A percentile compares a stretch with the other conserved stretches of the same genome.
Conservation (phyloP, 2,888 invertebrate genomes). For the Apeira syringaria region DNA sequence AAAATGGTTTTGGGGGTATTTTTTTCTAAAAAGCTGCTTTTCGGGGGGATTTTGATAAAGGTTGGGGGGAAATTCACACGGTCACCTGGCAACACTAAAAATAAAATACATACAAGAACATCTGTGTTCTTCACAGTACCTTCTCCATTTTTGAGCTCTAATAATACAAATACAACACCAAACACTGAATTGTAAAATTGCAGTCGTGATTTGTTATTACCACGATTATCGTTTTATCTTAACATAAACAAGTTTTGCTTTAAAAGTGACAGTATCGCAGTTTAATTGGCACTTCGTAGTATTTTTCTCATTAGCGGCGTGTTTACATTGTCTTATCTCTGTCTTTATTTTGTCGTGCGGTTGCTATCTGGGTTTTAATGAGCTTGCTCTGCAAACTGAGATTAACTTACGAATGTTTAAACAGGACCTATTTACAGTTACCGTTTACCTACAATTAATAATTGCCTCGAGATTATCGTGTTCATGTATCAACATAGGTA, state of each 20-base stretch:
- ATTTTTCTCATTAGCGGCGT: slow-evolving; percentile 25
- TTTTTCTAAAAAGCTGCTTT: too few species aligned
- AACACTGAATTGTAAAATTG: too few species aligned
- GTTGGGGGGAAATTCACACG: too few species aligned
- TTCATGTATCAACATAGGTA: too few species aligned
- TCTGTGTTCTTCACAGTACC: too few species aligned
- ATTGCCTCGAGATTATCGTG: not conserved
- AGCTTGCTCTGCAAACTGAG: slow-evolving; percentile 22
- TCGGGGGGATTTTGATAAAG: too few species aligned
- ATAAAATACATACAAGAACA: too few species aligned
- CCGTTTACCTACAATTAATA: not conserved
- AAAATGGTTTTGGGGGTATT: too few species aligned
- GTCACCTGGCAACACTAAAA: too few species aligned
- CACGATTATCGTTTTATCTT: not conserved
- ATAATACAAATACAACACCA: too few species aligned
- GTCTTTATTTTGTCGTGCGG: slow-evolving; percentile 13
- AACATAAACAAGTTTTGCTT: slow-evolving; percentile 6
- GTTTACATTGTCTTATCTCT: slow-evolving; percentile 21
- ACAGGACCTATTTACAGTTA: slow-evolving; percentile 10
- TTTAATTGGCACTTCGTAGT: slow-evolving; percentile 22
- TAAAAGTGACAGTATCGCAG: slow-evolving; percentile 9
- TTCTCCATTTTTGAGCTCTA: too few species aligned
- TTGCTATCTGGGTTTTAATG: slow-evolving; percentile 22
- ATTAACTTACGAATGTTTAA: slow-evolving; percentile 19
- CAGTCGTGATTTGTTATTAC: too few species aligned